These are phyloP conservation scores for Enoplolaimus lenunculus DNA, from an alignment of 2,888 invertebrate species.

Conservation along the genomic window DNA sequence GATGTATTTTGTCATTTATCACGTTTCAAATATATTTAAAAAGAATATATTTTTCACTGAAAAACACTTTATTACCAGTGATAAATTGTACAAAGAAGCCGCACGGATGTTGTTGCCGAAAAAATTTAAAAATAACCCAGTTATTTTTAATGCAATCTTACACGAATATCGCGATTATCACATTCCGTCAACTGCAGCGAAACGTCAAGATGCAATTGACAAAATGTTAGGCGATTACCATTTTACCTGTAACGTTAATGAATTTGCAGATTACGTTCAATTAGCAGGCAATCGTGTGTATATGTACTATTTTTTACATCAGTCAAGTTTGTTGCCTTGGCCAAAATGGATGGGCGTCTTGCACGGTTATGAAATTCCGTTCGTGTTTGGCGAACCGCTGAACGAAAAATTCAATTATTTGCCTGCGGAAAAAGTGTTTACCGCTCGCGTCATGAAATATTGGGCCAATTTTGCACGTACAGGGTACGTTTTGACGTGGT, in stretches of 20 bases:
- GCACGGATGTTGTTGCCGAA: conserved; percentile 33
- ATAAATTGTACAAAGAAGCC: conserved; percentile 33
- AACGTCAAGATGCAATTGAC: conserved; percentile 68
- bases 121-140: conserved; percentile 44
- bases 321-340: conserved; percentile 70
- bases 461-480: conserved; percentile 91
- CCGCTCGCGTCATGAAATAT: conserved; percentile 74
- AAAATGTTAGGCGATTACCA: conserved; percentile 86
- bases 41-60: conserved; percentile 35
- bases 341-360: conserved; percentile 87
- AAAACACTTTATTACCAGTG: conserved; percentile 33
- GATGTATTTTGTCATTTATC: conserved; percentile 82
- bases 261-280: conserved; percentile 74
- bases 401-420: conserved; percentile 65
- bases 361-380: conserved; percentile 86
- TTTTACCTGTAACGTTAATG: conserved; percentile 83
- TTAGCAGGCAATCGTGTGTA: conserved; percentile 65
- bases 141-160: conserved; percentile 62
- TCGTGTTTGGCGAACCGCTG: conserved; percentile 82
- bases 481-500: conserved; percentile 56
- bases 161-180: conserved; percentile 85
- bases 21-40: conserved; percentile 46
- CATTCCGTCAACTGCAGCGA: conserved; percentile 65
- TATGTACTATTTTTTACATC: conserved; percentile 39
- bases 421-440: conserved; percentile 65